Percentiles rank a stretch among this genome's conserved stretches.
Conservation (phyloP, 2,888 invertebrate genomes). For the Nomada goodeniana region DNA sequence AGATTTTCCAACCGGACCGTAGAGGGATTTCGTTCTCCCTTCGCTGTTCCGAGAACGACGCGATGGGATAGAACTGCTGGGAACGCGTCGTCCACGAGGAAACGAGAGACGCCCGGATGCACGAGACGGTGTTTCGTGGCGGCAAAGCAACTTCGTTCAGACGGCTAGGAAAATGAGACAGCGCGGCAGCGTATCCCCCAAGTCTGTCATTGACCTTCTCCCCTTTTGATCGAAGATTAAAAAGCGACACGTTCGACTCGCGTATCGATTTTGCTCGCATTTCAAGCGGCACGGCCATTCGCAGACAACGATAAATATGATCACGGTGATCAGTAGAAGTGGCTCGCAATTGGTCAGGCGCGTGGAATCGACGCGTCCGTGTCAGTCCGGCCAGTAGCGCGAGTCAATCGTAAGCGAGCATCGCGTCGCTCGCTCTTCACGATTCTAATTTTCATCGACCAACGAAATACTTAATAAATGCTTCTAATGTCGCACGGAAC, state of each 20-base stretch:
- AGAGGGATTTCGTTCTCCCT: background rate
- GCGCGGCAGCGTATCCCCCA: background rate
- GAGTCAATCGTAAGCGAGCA: background rate
- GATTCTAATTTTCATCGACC: background rate
- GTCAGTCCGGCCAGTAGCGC: background rate
- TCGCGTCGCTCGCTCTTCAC: background rate
- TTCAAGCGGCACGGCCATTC: background rate
- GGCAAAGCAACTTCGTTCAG: conserved; percentile 21
- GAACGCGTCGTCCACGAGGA: background rate
- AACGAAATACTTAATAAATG: background rate
- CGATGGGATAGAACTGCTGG: background rate
- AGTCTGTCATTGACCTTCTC: conserved; percentile 6
- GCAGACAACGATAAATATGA: background rate
- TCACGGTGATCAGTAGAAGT: too few relatives aligned
- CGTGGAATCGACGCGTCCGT: background rate
- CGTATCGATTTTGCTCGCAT: background rate
- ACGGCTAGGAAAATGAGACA: conserved; percentile 32
- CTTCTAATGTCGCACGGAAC: background rate
- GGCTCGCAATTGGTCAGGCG: background rate
- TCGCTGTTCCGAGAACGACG: background rate
- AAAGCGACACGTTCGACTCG: conserved; percentile 10
- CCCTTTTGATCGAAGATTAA: conserved; percentile 2
- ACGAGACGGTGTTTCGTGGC: conserved; percentile 6
- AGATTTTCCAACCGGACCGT: conserved; percentile 8
- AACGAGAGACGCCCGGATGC: conserved; percentile 24